Base-by-base conservation (phyloP, 1,140 invertebrate species). In the Listronotus oregonensis region DNA sequence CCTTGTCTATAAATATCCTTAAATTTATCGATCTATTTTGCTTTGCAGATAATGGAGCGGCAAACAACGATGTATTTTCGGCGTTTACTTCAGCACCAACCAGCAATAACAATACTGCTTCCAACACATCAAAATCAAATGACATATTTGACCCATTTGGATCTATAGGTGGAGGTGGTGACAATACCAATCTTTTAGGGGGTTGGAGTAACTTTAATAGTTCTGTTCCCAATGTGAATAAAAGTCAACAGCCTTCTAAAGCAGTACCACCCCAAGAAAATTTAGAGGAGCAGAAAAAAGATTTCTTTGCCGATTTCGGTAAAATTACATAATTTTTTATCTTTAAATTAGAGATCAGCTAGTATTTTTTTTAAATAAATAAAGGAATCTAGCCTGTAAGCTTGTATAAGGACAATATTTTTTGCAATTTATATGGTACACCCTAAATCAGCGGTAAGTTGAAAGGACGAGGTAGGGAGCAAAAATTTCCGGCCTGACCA, bases 221-320 rank as follows among this genome's bases (percentile, higher is more conserved):
- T 14, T 17, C 64, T n/a, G 40, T 54, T 10, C 51, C 37, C 7
- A 55, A 54, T 11, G 8, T 18, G 34, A 37, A 17, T 14, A 62
- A 62, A 15, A 62, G 34, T 44, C 34, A 61, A 27, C 64, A 56
- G 10, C 32, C 49, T 43, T 18, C 64, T 27, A 18, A 15, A 7
- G 61, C 71, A 66, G 14, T 43, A 17, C 11, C 12, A 1, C 14
- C 54, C 0, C 46, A 43, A 18, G 47, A 49, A 14, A 55, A 61
- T 21, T 37, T 11, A 52, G 57, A 60, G 43, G 47, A 72, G 69
- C 77, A 73, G 54, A 64, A 66, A 21, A 73, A 64, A 8, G 82
- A 84, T 73, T 84, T 85, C 8, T 86, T 87, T 77, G 81, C 83
- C 27, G 83, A 85, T 60, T 80, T 87, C 15, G 73, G 70, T 70